Base-by-base conservation (phyloP, 2,797 vertebrate genomes). In the Coracias cyanogaster region DNA sequence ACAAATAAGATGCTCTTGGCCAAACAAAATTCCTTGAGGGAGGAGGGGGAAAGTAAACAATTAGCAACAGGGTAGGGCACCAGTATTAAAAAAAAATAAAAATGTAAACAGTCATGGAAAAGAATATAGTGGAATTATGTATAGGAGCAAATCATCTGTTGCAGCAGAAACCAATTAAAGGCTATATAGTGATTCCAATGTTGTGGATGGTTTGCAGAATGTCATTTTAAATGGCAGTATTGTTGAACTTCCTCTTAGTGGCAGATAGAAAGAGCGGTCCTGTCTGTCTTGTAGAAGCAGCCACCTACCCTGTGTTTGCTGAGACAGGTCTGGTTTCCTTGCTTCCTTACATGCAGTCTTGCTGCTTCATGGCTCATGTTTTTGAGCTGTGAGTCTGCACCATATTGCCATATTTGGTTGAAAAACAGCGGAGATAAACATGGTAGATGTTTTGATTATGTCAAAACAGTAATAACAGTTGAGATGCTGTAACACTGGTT, bases 1-100 rank as follows among this genome's bases (percentile, higher is more conserved):
- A 83, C 89, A 96, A 93, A 60, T 29, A 81, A 79, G 66, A 88
- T 86, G 74, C 31, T 89, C 33, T 95, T 84, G 89, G 89, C 81
- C 78, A 96, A 96, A 95, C 73, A 97, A 85, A 95, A 85, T 93
- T 95, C 89, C 24, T 7, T 70, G 91, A 51, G 14, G 61, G 62
- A 90, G 62, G 55, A 80, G 71, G 41, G 35, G 65, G 51, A 90
- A 95, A 96, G 78, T 80, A 97, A 97, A 96, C 77, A 91, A 66
- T 76, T 86, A 90, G 43, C 28, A 76, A 60, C 1, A 33, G 94
- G 69, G 46, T 86, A 90, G 89, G 78, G 61, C 80, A 94, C 11
- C 43, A 91, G 39, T 43, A 39, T 60, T 89, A 66, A 41, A 79
- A 90, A 46, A 58, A 79, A 37, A 37, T 9, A 37, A 37, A 37